These are phyloP conservation scores for Calonectris borealis DNA, from an alignment of 2,113 vertebrate genomes.

Conservation along the genomic window DNA sequence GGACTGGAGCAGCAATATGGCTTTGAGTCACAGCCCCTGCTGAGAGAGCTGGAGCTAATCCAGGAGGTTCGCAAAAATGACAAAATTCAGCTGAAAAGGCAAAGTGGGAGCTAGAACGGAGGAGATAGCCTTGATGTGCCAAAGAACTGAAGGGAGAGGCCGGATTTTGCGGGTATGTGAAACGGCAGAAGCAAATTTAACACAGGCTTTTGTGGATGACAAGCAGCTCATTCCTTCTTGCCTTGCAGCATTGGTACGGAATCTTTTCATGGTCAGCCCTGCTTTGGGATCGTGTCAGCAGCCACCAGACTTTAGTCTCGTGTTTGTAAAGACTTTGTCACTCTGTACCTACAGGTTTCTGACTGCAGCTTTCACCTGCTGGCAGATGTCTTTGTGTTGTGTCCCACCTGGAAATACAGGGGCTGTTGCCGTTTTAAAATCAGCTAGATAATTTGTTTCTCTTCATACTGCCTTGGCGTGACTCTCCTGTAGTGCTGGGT, in stretches of 20 bases:
- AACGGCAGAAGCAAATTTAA: neutral
- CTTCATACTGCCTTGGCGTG: neutral
- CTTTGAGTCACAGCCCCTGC: neutral
- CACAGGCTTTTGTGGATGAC: neutral
- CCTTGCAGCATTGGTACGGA: neutral
- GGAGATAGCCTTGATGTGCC: neutral
- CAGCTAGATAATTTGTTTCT: neutral
- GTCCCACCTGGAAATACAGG: neutral
- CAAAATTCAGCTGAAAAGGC: neutral
- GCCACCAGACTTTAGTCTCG: accelerated
- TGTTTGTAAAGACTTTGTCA: neutral
- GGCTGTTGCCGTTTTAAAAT: neutral
- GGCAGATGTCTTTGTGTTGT: neutral
- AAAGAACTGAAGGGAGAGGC: neutral
- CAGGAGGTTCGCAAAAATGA: neutral
- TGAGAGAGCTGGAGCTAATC: neutral
- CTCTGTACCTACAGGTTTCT: neutral
- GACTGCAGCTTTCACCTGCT: neutral
- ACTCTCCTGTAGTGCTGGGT: neutral
- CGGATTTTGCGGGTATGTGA: neutral
- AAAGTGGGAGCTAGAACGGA: neutral
- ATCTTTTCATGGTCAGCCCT: neutral
- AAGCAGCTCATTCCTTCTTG: neutral
- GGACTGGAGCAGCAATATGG: neutral
- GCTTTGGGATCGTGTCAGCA: neutral